Evolutionary conservation across 1,140 invertebrate species (phyloP), one percentile per base, ranked within the genome.

Genomic region (Zelostemma sp.): DNA sequence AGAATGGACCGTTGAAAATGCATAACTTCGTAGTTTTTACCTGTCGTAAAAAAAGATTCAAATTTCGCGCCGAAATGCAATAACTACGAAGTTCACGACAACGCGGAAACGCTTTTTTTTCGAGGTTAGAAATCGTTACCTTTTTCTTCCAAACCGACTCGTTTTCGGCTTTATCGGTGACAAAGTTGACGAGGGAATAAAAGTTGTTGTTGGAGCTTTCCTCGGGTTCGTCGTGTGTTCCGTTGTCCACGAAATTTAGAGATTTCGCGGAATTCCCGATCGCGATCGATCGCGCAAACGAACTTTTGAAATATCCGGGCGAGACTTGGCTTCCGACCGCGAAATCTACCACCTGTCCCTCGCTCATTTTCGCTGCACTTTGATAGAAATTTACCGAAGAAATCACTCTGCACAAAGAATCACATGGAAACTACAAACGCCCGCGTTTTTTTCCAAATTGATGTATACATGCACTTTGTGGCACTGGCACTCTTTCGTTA

Each of bases 261-360:
- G 85, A 86, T 56, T 86, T 85, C 8, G 75, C 76, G 19, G 72
- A 76, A 48, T 74, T 77, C 1, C 71, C 80, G 38, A 68, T 77
- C 8, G 75, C 78, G 51, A 87, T 76, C 0, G 84, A 82, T 14
- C 85, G 77, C 6, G 86, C 86, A 54, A 85, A 87, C 9, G 79
- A 81, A 56, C 85, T 86, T 68, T 87, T 86, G 57, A 86, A 87
- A 43, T 81, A 76, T 8, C 76, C 77, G 2, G 78, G 62, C 9
- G 82, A 85, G 38, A 83, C 81, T 57, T 83, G 77, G 50, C 80
- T 81, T 3, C 84, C 85, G 14, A 86, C 69, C 31, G 80, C 83
- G 57, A 86, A 86, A 58, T 84, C 72, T 49, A 85, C 64, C 61
- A 76, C 79, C 47, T 71, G 63, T 8, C 45, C 51, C 9, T 79